Evolutionary conservation across 2,888 invertebrate genomes (phyloP).

Genomic region (Epiperipatus broadwayi): DNA sequence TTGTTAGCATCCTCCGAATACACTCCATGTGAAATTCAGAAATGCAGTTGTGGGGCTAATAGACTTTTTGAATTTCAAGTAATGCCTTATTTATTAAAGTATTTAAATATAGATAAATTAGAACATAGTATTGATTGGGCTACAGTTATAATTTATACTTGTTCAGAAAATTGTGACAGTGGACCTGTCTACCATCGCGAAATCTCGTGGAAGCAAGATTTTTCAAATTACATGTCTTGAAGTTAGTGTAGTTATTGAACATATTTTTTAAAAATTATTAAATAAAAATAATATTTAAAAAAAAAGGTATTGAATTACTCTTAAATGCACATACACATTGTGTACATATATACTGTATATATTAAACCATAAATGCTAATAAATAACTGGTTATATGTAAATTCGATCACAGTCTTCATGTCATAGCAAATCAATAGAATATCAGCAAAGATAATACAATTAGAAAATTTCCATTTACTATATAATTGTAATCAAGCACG

Average conservation of each 20-base stretch:
- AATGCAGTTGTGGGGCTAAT: constrained; percentile 50
- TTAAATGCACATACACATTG: too few species aligned
- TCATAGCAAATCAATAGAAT: too few species aligned
- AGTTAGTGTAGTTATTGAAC: not conserved
- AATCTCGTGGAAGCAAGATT: constrained; percentile 67
- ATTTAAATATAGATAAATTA: constrained; percentile 42
- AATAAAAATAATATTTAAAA: too few species aligned
- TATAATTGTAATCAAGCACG: too few species aligned
- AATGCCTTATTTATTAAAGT: constrained; percentile 58
- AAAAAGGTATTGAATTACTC: too few species aligned
- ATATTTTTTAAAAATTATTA: too few species aligned
- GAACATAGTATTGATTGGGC: constrained; percentile 66
- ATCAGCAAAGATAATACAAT: too few species aligned
- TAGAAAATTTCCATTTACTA: too few species aligned
- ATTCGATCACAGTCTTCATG: too few species aligned
- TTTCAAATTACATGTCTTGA: constrained; percentile 22
- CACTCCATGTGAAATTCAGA: constrained; percentile 41
- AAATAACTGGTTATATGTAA: too few species aligned
- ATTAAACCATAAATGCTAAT: too few species aligned
- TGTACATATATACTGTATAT: too few species aligned
- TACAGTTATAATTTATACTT: constrained; percentile 62
- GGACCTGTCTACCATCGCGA: constrained; percentile 50
- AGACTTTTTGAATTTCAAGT: constrained; percentile 80
- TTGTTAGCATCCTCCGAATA: constrained; percentile 56
- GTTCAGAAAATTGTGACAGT: constrained; percentile 49